These are phyloP conservation scores for Phrixothrix hirtus DNA, from an alignment of 2,888 invertebrate species.

Conservation along the genomic window DNA sequence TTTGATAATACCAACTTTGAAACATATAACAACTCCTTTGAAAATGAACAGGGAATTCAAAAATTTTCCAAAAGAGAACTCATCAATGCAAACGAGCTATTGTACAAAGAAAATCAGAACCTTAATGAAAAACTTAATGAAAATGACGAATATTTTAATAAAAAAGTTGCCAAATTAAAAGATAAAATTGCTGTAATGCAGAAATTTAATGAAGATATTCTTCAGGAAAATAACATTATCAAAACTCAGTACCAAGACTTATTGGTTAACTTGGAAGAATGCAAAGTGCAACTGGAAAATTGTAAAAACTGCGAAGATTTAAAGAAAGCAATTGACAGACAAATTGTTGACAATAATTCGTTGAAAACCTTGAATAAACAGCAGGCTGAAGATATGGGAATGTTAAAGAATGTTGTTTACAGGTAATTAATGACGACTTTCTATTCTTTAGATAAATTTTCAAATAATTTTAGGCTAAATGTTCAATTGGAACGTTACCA, in stretches of 20 bases:
- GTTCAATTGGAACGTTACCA: conserved; percentile 78
- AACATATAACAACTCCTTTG: too few relatives aligned
- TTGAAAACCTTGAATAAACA: conserved; percentile 62
- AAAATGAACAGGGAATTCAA: conserved; percentile 1
- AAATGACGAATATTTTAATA: conserved; percentile 56
- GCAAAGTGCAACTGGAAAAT: conserved; percentile 58
- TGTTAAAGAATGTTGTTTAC: conserved; percentile 77
- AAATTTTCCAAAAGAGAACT: conserved; percentile 8
- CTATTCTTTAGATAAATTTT: too few relatives aligned
- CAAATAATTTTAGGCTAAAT: conserved; percentile 61
- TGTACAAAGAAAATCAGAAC: conserved; percentile 60
- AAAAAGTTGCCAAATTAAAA: conserved; percentile 66
- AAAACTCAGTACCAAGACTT: conserved; percentile 59
- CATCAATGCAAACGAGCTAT: conserved; percentile 55
- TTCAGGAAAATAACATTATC: conserved; percentile 65
- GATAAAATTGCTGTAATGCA: conserved; percentile 65
- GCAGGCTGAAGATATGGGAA: conserved; percentile 68
- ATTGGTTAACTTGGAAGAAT: conserved; percentile 59
- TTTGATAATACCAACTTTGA: conserved; percentile 2
- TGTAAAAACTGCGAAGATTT: conserved; percentile 55
- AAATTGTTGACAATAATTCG: conserved; percentile 58
- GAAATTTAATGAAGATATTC: conserved; percentile 65
- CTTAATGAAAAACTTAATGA: conserved; percentile 60
- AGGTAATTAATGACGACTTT: too few relatives aligned
- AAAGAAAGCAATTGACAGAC: conserved; percentile 58